Evolutionary conservation across 1,140 invertebrate genomes (phyloP), one percentile per base, ranked within the genome.

Genomic region (Bombus affinis): DNA sequence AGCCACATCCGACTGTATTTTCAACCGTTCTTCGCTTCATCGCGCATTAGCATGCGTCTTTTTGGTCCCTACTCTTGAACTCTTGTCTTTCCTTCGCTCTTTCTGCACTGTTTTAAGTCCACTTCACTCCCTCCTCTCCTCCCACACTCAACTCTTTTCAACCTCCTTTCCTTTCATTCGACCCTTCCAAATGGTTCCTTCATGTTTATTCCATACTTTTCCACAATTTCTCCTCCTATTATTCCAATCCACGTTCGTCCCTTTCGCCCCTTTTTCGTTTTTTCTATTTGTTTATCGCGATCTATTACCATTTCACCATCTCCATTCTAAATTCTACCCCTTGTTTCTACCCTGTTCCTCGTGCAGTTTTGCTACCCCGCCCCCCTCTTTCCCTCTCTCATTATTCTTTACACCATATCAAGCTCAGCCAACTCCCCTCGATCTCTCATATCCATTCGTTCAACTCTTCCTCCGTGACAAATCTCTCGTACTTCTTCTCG

Each of bases 191-290:
- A 59, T 25, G 28, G 32, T 84, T 35, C 66, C 53, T n/a, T 1
- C 42, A 12, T 57, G 44, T 79, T 66, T 83, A 53, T 59, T 79
- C 28, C 72, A 39, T 18, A 28, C 37, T 22, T 78, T 22, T 2
- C 66, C 22, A 22, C 12, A 10, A 18, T n/a, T 44, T 22, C 53
- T 13, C 32, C 3, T 15, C 75, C 65, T 25, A 62, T 70, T 8
- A 8, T 72, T 72, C 62, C 44, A 84, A 84, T 79, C 75, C 68
- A 47, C 53, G 3, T 62, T 72, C 74, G n/a, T 62, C 25, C 53
- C 47, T 53, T 18, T 22, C 76, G 25, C n/a, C n/a, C n/a, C 35
- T 13, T 35, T 8, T 25, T 8, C 12, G 35, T 57, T 5, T 35
- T 18, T 42, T 57, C 74, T n/a, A 39, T 66, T 53, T 66, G 47